phyloP scores from a whole-genome alignment of 2,113 vertebrate species.

The Psittacula cyanocephala region DNA sequence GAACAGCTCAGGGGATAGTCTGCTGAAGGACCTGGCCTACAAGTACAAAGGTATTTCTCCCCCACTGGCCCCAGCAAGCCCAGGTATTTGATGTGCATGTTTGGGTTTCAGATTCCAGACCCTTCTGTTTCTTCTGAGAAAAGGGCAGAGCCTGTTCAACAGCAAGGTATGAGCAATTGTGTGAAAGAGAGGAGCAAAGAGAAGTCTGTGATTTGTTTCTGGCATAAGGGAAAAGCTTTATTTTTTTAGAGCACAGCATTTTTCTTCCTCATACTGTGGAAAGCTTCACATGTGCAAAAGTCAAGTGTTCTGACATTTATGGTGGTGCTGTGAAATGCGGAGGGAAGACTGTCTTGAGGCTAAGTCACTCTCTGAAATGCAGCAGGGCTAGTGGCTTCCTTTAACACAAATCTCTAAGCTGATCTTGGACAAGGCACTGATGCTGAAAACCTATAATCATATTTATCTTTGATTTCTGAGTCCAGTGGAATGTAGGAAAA shows the following conservation, averaged over 20 bases:
- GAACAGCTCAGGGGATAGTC: neutral
- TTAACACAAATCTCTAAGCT: neutral
- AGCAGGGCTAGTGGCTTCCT: neutral
- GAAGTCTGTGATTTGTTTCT: neutral
- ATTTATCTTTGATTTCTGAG: neutral
- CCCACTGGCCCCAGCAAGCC: neutral
- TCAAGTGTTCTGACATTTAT: neutral
- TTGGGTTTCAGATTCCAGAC: neutral
- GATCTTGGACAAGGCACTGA: neutral
- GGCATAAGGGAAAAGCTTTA: neutral
- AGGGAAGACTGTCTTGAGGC: neutral
- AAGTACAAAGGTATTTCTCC: neutral
- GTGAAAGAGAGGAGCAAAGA: neutral
- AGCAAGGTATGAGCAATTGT: neutral
- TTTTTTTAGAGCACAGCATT: neutral
- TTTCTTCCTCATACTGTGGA: neutral
- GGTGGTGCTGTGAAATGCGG: neutral
- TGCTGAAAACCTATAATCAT: neutral
- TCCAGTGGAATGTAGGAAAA: neutral
- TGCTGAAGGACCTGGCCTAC: neutral
- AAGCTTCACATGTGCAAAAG: neutral
- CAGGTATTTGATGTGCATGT: neutral
- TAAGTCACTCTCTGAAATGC: neutral
- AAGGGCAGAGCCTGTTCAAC: neutral
- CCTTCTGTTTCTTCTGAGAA: neutral